Base-by-base conservation (phyloP, 1,140 invertebrate species). In the Papilio glaucus region DNA sequence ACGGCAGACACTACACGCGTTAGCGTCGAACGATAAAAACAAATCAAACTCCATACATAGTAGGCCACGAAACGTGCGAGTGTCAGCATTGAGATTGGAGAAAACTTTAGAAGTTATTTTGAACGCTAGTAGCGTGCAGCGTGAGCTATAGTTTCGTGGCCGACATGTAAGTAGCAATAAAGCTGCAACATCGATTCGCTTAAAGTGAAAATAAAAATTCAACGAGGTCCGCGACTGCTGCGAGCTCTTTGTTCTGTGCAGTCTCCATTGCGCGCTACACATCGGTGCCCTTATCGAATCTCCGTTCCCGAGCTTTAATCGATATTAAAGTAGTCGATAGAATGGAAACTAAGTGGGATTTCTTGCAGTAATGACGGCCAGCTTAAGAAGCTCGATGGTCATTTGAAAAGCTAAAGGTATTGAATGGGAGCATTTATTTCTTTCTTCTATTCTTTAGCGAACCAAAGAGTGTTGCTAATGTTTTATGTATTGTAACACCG, bases 301-400 rank as follows among this genome's bases (percentile, higher is more conserved):
- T 65, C 62, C 62, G 62, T 15, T 65, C n/a, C 33, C 10, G 33
- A 65, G 33, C 62, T 65, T 65, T 65, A 65, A 39, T 65, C 62
- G 62, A 65, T 39, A 65, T 65, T 65, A 65, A 39, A 65, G 62
- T 39, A 38, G n/a, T 39, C 62, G 62, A 65, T 65, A 18, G 60
- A 61, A 61, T 61, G 60, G 15, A 33, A 61, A 61, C 60, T 29
- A 61, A 61, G 60, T 61, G 62, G 33, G 15, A 21, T 65, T 65
- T 65, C 62, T 39, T 65, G 15, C 33, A 9, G n/a, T 65, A 57
- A 57, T 57, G 49, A 57, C 49, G 49, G 18, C 24, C 10, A 57
- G 49, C 49, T 57, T 57, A 65, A 24, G 37, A 65, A 65, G 62
- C 62, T 65, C 62, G 33, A 65, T 21, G 29, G 33, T 37, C 15